phyloP scores from a whole-genome alignment of 2,797 vertebrate species.

The Hyperoplus immaculatus region DNA sequence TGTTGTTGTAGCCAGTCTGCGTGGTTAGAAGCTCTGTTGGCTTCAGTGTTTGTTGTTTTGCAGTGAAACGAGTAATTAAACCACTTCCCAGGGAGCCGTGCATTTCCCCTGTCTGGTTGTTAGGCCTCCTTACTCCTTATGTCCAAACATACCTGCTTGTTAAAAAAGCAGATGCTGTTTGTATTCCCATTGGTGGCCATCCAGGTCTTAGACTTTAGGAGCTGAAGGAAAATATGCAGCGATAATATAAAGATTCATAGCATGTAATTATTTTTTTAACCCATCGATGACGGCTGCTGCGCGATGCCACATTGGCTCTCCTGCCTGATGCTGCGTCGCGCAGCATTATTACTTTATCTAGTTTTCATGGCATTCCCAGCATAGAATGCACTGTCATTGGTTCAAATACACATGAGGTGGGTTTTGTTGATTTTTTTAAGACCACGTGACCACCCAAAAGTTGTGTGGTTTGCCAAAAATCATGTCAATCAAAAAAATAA shows the following conservation, averaged over 20 bases:
- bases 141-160: constrained; percentile 48
- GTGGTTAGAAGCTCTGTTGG: constrained; percentile 36
- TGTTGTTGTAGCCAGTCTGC: constrained; percentile 32
- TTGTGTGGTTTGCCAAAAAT: too few relatives aligned
- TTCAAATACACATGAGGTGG: too few relatives aligned
- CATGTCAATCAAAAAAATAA: too few relatives aligned
- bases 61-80: constrained; percentile 56
- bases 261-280: neutral
- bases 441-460: too few relatives aligned
- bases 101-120: constrained; percentile 16
- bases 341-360: too few relatives aligned
- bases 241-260: neutral
- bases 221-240: constrained; percentile 19
- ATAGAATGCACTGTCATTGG: too few relatives aligned
- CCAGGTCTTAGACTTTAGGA: constrained; percentile 22
- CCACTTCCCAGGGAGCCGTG: constrained; percentile 32
- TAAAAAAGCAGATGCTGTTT: constrained; percentile 33
- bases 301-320: too few relatives aligned
- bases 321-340: too few relatives aligned
- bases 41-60: constrained; percentile 52
- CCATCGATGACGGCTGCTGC: too few relatives aligned
- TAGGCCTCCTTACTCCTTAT: constrained; percentile 23
- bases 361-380: too few relatives aligned
- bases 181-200: constrained; percentile 10
- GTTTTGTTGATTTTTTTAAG: too few relatives aligned